Conservation (phyloP, 2,113 vertebrate genomes). For the Anseranas semipalmata region DNA sequence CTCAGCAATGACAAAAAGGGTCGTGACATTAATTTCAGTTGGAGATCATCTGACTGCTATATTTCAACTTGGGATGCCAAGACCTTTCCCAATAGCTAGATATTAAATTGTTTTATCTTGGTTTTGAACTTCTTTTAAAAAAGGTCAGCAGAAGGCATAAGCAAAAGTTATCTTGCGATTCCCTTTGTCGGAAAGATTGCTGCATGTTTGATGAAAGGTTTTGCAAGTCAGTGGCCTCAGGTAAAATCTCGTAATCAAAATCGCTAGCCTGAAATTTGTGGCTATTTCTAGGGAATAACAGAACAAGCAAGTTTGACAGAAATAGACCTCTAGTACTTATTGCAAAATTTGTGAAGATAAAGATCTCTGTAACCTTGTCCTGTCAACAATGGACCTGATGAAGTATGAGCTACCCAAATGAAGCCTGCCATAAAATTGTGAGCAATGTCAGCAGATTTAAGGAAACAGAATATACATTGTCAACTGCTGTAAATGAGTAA, state of each 20-base stretch:
- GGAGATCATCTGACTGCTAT: background rate
- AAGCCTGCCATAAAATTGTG: background rate
- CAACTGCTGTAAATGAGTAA: background rate
- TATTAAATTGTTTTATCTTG: background rate
- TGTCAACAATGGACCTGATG: background rate
- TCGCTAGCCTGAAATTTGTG: background rate
- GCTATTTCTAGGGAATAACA: background rate
- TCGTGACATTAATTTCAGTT: background rate
- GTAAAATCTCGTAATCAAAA: background rate
- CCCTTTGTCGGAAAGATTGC: background rate
- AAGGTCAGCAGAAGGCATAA: background rate
- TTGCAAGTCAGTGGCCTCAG: background rate
- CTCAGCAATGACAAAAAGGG: background rate
- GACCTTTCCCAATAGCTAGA: background rate
- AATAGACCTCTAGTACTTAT: background rate
- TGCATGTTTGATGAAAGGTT: background rate
- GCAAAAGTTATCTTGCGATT: background rate
- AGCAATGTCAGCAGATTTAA: background rate
- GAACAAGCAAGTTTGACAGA: background rate
- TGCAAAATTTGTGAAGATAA: background rate
- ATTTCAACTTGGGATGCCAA: background rate
- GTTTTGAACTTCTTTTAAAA: background rate
- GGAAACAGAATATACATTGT: background rate
- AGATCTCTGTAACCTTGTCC: background rate
- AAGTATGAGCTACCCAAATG: background rate